Base-by-base conservation (phyloP, 23 tunicate species). In the Pegea sp. region DNA sequence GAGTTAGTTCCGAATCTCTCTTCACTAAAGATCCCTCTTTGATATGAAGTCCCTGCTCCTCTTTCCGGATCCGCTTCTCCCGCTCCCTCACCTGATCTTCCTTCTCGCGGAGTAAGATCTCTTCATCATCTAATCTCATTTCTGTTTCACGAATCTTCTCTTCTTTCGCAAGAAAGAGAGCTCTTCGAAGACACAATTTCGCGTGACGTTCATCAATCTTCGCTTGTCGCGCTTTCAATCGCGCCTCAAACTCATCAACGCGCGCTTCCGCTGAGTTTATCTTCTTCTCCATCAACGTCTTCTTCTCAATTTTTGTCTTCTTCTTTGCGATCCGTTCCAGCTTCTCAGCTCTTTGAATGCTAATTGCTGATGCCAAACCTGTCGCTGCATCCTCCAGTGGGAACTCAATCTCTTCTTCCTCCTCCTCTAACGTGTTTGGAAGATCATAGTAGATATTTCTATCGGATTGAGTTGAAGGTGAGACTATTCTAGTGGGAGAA, bases 131-230 rank as follows among this genome's bases (percentile, higher is more conserved):
- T 20, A 81, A 60, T 31, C 56, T 38, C n/a, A 67, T 25, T 61
- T 81, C 93, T 5, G 72, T 62, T 13, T 22, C 50, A 43, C 49
- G 56, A 18, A 68, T 63, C 26, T 70, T 70, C 18, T 81, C 80
- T 49, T 81, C 93, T 1, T 71, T 71, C 19, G 29, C 33, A 44
- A 67, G 72, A 22, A 81, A 44, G 34, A 67, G 29, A 16, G 93
- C 93, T 13, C 80, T 44, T 20, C 93, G 42, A 29, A 54, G 33
- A 42, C 93, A 81, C 50, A 81, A 52, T 72, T 81, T 81, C 4
- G 93, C 80, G 55, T 81, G 93, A 51, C 75, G 23, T 44, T 81
- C 93, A 25, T 81, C 79, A 31, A 81, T 81, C 34, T 57, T 67
- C 8, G 78, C 71, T 57, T 81, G 93, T 53, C 93, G 44, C 4